These are phyloP conservation scores for Endotricha flammealis DNA, from an alignment of 2,888 invertebrate species.

Conservation along the genomic window DNA sequence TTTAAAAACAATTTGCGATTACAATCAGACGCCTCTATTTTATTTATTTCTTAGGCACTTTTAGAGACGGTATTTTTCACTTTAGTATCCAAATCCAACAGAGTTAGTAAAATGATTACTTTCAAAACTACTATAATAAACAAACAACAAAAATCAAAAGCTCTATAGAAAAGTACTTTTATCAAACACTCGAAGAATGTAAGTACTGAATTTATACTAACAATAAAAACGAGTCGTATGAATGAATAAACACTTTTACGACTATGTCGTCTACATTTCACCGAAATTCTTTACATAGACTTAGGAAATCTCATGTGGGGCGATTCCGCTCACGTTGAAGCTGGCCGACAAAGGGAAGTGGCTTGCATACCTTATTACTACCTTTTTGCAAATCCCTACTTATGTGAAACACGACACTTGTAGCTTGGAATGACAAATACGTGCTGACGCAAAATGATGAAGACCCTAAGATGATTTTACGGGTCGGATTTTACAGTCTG, in stretches of 20 bases:
- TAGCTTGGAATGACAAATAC: constrained; percentile 59
- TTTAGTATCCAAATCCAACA: too few relatives aligned
- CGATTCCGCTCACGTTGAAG: constrained; percentile 66
- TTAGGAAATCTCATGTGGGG: constrained; percentile 54
- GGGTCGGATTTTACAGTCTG: background rate
- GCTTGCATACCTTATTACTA: constrained; percentile 76
- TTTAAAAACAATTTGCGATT: too few relatives aligned
- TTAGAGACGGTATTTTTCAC: too few relatives aligned
- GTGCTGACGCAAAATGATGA: constrained; percentile 42
- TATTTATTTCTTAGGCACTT: too few relatives aligned
- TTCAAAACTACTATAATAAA: too few relatives aligned
- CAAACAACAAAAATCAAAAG: too few relatives aligned
- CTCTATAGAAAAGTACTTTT: too few relatives aligned
- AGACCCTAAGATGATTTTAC: constrained; percentile 28
- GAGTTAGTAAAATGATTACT: too few relatives aligned
- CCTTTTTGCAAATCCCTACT: constrained; percentile 75
- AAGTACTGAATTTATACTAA: background rate
- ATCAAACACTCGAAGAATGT: too few relatives aligned
- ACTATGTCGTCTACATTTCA: constrained; percentile 52
- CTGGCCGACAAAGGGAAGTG: constrained; percentile 77
- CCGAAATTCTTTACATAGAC: constrained; percentile 53
- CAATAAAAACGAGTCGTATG: constrained; percentile 38
- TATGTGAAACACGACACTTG: constrained; percentile 67
- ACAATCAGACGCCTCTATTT: too few relatives aligned
- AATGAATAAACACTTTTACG: constrained; percentile 56